These are phyloP conservation scores for Ammodramus savannarum DNA, from an alignment of 2,113 vertebrate species.

Conservation along the genomic window DNA sequence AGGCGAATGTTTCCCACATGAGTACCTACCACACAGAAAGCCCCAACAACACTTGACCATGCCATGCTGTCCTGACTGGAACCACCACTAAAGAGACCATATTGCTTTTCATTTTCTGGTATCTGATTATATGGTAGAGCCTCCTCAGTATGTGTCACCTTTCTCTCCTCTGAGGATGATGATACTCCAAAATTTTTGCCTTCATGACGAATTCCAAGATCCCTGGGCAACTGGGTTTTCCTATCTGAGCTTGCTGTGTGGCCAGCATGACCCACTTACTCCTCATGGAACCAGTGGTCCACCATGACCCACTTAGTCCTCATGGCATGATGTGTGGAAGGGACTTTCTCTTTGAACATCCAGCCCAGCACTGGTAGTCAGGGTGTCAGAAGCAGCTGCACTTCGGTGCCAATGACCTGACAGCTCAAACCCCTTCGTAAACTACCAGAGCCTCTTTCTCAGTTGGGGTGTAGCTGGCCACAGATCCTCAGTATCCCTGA, in stretches of 20 bases:
- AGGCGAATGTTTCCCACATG: rapidly evolving
- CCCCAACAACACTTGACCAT: rapidly evolving
- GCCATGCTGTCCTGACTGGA: background rate
- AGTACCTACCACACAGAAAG: background rate
- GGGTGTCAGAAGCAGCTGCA: background rate
- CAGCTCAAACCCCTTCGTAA: background rate
- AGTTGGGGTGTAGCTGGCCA: background rate
- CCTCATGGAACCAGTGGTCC: background rate
- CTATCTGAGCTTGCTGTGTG: background rate
- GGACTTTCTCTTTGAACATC: background rate
- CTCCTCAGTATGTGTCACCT: background rate
- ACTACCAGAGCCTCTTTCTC: background rate
- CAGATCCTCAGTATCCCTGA: rapidly evolving
- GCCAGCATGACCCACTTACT: background rate
- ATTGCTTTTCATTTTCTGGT: background rate
- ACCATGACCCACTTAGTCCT: background rate
- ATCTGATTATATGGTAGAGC: background rate
- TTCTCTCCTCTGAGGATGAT: background rate
- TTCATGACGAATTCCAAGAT: background rate
- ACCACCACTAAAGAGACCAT: background rate
- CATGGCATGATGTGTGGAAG: background rate
- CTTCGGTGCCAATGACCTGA: background rate
- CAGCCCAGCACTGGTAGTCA: background rate
- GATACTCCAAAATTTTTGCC: background rate
- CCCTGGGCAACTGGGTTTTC: background rate